Evolutionary conservation across 1,140 invertebrate species (phyloP).

Genomic region (Campoletis sonorensis): DNA sequence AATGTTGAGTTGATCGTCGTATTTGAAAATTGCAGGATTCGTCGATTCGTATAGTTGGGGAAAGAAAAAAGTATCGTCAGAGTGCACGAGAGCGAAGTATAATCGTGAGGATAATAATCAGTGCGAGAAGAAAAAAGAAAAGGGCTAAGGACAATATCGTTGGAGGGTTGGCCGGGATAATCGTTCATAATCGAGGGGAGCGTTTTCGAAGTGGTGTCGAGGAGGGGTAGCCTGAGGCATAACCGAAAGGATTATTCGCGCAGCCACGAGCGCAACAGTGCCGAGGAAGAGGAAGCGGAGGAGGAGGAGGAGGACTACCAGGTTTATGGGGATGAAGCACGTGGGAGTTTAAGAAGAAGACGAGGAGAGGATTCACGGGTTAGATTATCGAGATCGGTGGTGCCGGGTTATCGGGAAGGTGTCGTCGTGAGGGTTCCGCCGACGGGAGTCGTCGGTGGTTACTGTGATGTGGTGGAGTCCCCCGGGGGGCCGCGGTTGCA

Average conservation of each 20-base stretch:
- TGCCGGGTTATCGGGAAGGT: constrained; percentile 62
- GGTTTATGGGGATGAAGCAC: constrained; percentile 47
- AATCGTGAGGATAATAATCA: not conserved
- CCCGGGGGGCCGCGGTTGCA: constrained; percentile 66
- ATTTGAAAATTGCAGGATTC: constrained; percentile 1
- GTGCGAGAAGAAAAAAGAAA: not conserved
- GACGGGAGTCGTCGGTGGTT: constrained; percentile 61
- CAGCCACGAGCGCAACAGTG: constrained; percentile 23
- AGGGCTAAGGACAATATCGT: not conserved
- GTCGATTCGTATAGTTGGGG: too few species aligned
- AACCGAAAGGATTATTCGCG: constrained; percentile 29
- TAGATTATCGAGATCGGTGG: constrained; percentile 51
- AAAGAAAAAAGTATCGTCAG: not conserved
- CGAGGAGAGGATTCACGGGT: constrained; percentile 54
- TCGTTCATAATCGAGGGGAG: constrained; percentile 44
- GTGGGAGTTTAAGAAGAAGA: constrained; percentile 48
- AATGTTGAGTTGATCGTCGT: not conserved
- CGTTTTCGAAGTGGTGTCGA: constrained; percentile 41
- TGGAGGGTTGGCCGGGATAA: constrained; percentile 6
- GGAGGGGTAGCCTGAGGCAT: constrained; percentile 36
- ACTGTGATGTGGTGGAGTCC: constrained; percentile 72
- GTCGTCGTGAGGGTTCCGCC: constrained; percentile 62
- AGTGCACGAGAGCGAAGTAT: not conserved
- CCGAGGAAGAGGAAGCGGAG: constrained; percentile 39
- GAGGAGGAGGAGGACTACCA: constrained; percentile 40